Base-by-base conservation (phyloP, 2,113 vertebrate genomes). In the Scortum barcoo region DNA sequence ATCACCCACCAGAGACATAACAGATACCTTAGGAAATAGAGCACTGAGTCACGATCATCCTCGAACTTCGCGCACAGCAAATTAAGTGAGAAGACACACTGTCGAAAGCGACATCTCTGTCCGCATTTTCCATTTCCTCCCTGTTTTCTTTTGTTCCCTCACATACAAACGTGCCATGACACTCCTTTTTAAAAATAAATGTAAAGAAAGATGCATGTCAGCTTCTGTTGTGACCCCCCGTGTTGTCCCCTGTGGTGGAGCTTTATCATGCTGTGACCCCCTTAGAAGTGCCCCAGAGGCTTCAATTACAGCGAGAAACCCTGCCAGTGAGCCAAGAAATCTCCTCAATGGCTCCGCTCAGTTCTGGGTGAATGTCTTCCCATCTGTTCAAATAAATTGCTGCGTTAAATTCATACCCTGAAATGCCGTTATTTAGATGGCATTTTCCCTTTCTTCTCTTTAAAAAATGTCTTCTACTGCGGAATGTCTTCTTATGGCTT, bases 291-390 rank as follows among this genome's bases (percentile, higher is more conserved):
- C 50, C 51, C 71, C 20, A 73, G 22, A 68, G 70, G 73, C 65
- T 74, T 86, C 69, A 89, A 60, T 80, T 88, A 78, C 16, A 80
- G 22, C 40, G 7, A n/a, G 42, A 85, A 86, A 76, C 24, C 50
- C 17, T 12, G 5, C 68, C 40, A 65, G 42, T 26, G 56, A 81
- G 78, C 40, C 68, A 38, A 66, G 50, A 77, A 72, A 72, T 44
- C 36, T 53, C 33, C 40, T 50, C 46, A 13, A 60, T 70, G 17
- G 72, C 77, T 76, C 56, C 12, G 48, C 66, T 73, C 28, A 4
- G 51, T 65, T 83, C 50, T 3, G 69, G 28, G 26, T 76, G 61
- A 79, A 76, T 24, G 22, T 67, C 69, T 84, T 58, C 13, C 62
- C 76, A 85, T 81, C 62, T 58, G 66, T 75, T 84, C 24, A 72